phyloP scores from a whole-genome alignment of 1,140 invertebrate genomes.

The Cecropterus lyciades region DNA sequence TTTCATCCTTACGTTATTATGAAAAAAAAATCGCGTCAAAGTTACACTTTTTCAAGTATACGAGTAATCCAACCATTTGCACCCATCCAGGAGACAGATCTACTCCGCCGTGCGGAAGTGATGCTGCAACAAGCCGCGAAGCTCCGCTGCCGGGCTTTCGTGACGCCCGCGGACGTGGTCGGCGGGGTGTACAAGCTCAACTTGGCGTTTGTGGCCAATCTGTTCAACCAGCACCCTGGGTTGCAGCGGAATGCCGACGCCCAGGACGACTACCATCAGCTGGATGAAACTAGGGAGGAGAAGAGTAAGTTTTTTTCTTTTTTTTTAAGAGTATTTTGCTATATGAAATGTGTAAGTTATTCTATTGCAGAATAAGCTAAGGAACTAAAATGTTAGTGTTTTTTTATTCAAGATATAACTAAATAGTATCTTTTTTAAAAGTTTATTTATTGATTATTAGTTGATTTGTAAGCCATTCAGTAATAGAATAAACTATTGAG shows the following conservation, averaged over 20 bases:
- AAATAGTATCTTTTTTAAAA: too few relatives aligned
- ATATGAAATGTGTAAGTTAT: too few relatives aligned
- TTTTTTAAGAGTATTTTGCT: too few relatives aligned
- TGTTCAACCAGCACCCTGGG: constrained; percentile 99
- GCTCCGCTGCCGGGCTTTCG: constrained; percentile 97
- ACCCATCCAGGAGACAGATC: constrained; percentile 89
- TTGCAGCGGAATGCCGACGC: constrained; percentile 91
- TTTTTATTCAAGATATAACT: too few relatives aligned
- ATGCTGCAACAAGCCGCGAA: constrained; percentile 99
- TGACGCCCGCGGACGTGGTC: constrained; percentile 97
- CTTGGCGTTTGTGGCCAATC: constrained; percentile 99
- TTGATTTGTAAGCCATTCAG: too few relatives aligned
- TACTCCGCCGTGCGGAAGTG: constrained; percentile 93
- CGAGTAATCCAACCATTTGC: background rate
- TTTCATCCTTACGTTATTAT: too few relatives aligned
- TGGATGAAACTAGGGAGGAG: constrained; percentile 97
- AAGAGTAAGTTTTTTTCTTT: constrained; percentile 90
- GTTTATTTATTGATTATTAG: too few relatives aligned
- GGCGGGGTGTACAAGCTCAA: constrained; percentile 99
- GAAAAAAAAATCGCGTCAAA: too few relatives aligned
- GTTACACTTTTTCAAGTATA: too few relatives aligned
- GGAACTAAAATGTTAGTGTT: too few relatives aligned
- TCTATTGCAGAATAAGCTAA: too few relatives aligned
- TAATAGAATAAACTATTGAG: too few relatives aligned
- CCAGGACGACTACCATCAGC: constrained; percentile 89